Conservation (phyloP, 2,113 vertebrate genomes). For the Nansenia antarctica region DNA sequence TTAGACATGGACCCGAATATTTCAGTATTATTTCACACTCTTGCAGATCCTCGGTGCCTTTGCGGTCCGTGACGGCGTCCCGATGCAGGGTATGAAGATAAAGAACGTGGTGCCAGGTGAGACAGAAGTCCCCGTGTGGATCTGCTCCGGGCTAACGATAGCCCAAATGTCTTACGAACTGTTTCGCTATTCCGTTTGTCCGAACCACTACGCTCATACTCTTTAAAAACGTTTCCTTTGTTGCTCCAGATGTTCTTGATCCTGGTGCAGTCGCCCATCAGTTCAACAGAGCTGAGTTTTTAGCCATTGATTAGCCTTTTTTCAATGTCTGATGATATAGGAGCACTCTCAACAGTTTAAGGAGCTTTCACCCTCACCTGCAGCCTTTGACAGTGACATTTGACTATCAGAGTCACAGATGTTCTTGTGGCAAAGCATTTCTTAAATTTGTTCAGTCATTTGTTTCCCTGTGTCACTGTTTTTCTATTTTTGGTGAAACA, state of each 20-base stretch:
- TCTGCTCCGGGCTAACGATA: conserved; percentile 55
- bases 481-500: conserved; percentile 16
- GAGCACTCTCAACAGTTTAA: conserved; percentile 31
- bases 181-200: conserved; percentile 61
- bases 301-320: conserved; percentile 26
- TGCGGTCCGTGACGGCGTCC: conserved; percentile 71
- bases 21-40: background rate
- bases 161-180: conserved; percentile 53
- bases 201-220: conserved; percentile 48
- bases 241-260: conserved; percentile 59
- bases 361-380: conserved; percentile 24
- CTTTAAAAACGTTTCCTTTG: conserved; percentile 44
- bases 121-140: conserved; percentile 41
- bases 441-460: conserved; percentile 21
- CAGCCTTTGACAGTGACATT: conserved; percentile 36
- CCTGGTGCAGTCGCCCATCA: conserved; percentile 41
- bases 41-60: conserved; percentile 78
- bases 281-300: conserved; percentile 10
- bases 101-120: conserved; percentile 79
- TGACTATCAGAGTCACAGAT: conserved; percentile 28
- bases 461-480: background rate
- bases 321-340: conserved; percentile 31
- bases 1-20: too few relatives aligned
- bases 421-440: conserved; percentile 24
- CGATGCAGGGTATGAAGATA: conserved; percentile 80